These are phyloP conservation scores for Cheilinus undulatus DNA, from an alignment of 2,113 vertebrate genomes.

Conservation along the genomic window DNA sequence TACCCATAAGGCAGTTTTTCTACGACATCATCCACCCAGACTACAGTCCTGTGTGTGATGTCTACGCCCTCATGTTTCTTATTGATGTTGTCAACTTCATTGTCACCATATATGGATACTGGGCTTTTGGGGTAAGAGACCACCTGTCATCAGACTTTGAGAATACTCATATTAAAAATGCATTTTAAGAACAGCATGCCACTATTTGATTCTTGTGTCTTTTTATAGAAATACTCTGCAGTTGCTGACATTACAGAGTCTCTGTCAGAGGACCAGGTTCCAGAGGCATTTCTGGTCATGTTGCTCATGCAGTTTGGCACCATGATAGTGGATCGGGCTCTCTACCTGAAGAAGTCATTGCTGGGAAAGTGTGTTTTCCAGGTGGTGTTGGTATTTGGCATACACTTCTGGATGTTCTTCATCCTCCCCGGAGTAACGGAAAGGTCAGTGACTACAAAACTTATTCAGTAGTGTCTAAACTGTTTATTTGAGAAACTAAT, in stretches of 20 bases:
- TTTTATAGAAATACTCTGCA: conserved; percentile 81
- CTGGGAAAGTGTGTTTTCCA: conserved; percentile 85
- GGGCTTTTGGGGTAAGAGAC: conserved; percentile 85
- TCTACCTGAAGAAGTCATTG: conserved; percentile 84
- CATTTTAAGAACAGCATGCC: not conserved
- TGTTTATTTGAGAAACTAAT: not conserved
- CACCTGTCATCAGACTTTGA: not conserved
- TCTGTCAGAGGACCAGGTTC: conserved; percentile 86
- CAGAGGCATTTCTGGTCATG: conserved; percentile 85
- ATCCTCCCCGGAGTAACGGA: conserved; percentile 85
- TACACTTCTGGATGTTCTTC: conserved; percentile 89
- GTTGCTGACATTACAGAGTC: conserved; percentile 81
- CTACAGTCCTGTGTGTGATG: conserved; percentile 80
- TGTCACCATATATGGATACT: conserved; percentile 83
- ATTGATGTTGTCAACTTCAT: conserved; percentile 85
- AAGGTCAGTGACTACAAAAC: conserved; percentile 64
- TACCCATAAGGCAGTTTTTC: conserved; percentile 85
- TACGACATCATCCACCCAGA: conserved; percentile 85
- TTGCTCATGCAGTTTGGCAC: conserved; percentile 85
- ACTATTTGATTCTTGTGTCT: not conserved
- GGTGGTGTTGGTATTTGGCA: conserved; percentile 84
- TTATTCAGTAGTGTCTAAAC: too few species aligned
- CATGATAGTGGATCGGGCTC: conserved; percentile 84
- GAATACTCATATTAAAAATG: not conserved
- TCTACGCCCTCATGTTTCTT: conserved; percentile 83